A percentile compares a stretch with the other conserved stretches of the same genome.
Conservation (phyloP, 2,888 invertebrate species). For the Nebria salina region DNA sequence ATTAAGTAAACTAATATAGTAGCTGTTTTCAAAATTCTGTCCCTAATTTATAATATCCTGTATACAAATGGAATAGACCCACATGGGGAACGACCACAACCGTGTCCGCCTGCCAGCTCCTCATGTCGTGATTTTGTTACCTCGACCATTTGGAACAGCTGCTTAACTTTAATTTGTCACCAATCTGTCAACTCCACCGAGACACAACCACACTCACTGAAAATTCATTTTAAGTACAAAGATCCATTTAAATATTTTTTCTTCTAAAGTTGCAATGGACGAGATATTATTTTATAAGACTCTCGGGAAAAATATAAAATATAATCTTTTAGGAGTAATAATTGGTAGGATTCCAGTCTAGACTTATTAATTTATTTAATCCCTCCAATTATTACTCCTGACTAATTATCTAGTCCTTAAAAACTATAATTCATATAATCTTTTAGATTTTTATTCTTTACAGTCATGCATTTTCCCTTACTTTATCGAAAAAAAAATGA, state of each 20-base stretch:
- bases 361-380: too few species aligned
- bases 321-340: too few species aligned
- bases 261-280: too few species aligned
- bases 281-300: too few species aligned
- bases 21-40: constrained; percentile 30
- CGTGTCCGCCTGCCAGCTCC: constrained; percentile 9
- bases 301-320: too few species aligned
- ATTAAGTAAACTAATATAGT: constrained; percentile 28
- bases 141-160: constrained; percentile 35
- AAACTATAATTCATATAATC: too few species aligned
- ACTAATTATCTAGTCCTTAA: too few species aligned
- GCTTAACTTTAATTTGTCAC: constrained; percentile 37
- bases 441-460: too few species aligned
- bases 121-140: constrained; percentile 12
- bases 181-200: constrained; percentile 27
- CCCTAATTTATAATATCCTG: constrained; percentile 44
- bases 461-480: too few species aligned
- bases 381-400: too few species aligned
- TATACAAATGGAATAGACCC: constrained; percentile 30
- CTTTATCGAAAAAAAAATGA: too few species aligned
- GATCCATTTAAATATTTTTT: not conserved
- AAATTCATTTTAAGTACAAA: not conserved
- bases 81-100: constrained; percentile 36
- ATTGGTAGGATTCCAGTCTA: too few species aligned
- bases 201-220: not conserved